These are phyloP conservation scores for Cyprinodon brontotheroides DNA, from an alignment of 2,113 vertebrate genomes.

Conservation along the genomic window DNA sequence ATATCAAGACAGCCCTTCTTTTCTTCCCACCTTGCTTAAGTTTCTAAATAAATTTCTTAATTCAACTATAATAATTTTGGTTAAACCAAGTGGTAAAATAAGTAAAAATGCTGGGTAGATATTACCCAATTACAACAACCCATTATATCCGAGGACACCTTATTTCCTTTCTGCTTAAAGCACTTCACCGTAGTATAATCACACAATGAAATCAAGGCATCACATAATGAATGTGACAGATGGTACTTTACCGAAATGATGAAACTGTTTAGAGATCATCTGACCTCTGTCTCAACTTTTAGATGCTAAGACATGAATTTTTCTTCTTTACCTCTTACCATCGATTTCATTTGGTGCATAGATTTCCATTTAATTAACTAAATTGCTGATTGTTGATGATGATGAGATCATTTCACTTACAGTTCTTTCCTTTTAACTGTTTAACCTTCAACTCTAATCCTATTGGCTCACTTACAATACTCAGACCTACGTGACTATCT, in stretches of 20 bases:
- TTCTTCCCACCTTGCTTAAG: no score
- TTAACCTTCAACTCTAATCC: background rate
- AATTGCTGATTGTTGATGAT: background rate
- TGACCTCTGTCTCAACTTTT: slow-evolving; percentile 49
- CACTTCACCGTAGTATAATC: background rate
- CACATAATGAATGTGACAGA: slow-evolving; percentile 34
- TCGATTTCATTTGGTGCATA: background rate
- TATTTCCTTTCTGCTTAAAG: background rate
- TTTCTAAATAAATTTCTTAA: no score
- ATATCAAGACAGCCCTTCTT: no score
- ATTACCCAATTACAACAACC: background rate
- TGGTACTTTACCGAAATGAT: slow-evolving; percentile 48
- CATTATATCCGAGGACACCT: background rate
- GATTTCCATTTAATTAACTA: background rate
- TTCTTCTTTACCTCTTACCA: background rate
- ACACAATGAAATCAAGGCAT: background rate
- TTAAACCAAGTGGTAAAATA: background rate
- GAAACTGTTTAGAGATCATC: slow-evolving; percentile 60
- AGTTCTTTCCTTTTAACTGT: slow-evolving; percentile 2
- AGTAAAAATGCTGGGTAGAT: background rate
- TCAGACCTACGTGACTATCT: background rate
- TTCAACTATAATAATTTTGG: no score
- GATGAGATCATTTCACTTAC: background rate
- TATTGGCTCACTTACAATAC: background rate
- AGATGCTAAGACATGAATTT: slow-evolving; percentile 30